Base-by-base conservation (phyloP, 64 coral and sea anemone genomes). In the Dendrophyllia cribrosa region DNA sequence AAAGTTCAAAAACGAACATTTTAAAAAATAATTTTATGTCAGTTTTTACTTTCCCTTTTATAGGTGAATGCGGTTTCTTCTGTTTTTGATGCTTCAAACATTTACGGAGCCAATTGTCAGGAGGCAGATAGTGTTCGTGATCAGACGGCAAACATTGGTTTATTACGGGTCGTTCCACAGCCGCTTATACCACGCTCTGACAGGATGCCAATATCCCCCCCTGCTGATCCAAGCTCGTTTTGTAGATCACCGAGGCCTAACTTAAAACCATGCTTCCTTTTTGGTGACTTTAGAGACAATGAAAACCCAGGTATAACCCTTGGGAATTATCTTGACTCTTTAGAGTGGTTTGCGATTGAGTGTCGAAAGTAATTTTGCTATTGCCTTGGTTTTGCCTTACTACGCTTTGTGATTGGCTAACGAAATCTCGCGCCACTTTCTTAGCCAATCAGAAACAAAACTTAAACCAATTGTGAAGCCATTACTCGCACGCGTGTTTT, bases 271-370 rank as follows among this genome's bases (percentile, higher is more conserved):
- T 90, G 88, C 34, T 52, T 70, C 24, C 53, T 79, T 17, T 78
- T 61, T 55, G 88, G 88, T 45, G 88, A 90, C 26, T 70, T 81
- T 51, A 76, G 87, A 46, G 78, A 67, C 47, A 90, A 77, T 68
- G 88, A 90, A 81, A 90, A 90, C 46, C 88, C 64, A 23, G 88
- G 87, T 89, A 66, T 50, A 72, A 47, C 34, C 34, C 34, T 34
- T 34, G 34, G 34, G 34, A 34, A 34, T 34, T 34, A 34, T 34
- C 34, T 34, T 34, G 34, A 34, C 34, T 34, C 34, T 34, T 34
- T 34, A 34, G 34, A 34, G 34, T 34, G 34, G 34, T 34, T 34
- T 34, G 0, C 34, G 34, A 34, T 34, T 34, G 34, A 34, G 34
- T 34, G 2, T 34, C 34, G 34, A 34, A 34, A 34, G 34, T 34